Conservation (phyloP, 1,140 invertebrate genomes). For the Ptiloglossa arizonensis region DNA sequence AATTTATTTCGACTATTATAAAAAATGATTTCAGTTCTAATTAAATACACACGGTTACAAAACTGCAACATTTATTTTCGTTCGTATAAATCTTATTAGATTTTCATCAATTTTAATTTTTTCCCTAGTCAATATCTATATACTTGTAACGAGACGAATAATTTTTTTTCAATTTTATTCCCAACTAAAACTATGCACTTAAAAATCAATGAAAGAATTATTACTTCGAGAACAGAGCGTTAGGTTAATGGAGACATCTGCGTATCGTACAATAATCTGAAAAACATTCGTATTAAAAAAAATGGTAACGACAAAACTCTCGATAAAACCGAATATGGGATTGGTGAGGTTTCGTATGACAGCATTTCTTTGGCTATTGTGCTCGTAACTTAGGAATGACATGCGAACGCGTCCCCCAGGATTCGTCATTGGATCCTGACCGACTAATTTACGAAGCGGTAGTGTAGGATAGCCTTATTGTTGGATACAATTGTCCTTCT, state of each 20-base stretch:
- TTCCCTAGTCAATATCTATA: too few species aligned
- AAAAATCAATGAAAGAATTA: too few species aligned
- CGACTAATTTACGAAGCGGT: constrained; percentile 73
- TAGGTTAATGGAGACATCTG: too few species aligned
- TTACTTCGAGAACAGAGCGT: too few species aligned
- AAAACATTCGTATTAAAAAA: not conserved
- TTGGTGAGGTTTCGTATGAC: constrained; percentile 65
- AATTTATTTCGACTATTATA: not conserved
- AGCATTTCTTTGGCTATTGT: constrained; percentile 64
- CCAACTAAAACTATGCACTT: too few species aligned
- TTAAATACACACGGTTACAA: too few species aligned
- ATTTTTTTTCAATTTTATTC: too few species aligned
- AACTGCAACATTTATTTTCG: too few species aligned
- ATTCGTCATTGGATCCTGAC: constrained; percentile 67
- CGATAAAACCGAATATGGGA: constrained; percentile 41
- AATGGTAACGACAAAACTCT: constrained; percentile 23
- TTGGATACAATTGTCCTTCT: constrained; percentile 72
- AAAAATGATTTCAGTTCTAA: not conserved
- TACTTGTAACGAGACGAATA: too few species aligned
- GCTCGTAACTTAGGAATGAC: constrained; percentile 72
- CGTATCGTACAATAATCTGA: too few species aligned
- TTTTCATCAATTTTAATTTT: too few species aligned
- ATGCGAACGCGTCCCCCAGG: constrained; percentile 73
- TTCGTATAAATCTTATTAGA: too few species aligned
- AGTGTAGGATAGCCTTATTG: constrained; percentile 71